Evolutionary conservation across 2,888 invertebrate genomes (phyloP).

Genomic region (Caenorhabditis sp.): DNA sequence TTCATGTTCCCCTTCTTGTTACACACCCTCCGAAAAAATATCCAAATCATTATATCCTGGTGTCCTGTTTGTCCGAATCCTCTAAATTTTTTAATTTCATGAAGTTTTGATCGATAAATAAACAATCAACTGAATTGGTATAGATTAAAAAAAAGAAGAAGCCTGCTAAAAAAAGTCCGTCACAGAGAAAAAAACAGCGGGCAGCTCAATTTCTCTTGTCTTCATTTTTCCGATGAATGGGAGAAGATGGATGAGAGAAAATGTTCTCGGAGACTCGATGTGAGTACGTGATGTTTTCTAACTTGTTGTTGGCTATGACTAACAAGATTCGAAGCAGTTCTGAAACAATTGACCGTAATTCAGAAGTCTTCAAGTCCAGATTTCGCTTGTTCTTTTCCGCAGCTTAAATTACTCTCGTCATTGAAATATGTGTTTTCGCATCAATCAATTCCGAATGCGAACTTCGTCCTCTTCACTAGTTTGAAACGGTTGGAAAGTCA

Average conservation of each 20-base stretch:
- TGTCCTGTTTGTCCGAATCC: neutral
- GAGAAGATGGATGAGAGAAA: constrained; percentile 53
- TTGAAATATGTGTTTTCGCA: neutral
- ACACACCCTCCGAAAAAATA: neutral
- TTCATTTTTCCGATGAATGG: constrained; percentile 20
- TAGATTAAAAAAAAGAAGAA: too few species aligned
- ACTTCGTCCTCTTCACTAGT: neutral
- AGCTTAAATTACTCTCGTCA: neutral
- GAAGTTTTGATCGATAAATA: too few species aligned
- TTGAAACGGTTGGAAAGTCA: constrained; percentile 20
- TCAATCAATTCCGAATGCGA: neutral
- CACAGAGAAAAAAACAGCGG: constrained; percentile 11
- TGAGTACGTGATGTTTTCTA: constrained; percentile 53
- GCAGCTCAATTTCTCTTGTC: constrained; percentile 39
- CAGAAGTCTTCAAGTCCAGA: too few species aligned
- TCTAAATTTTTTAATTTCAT: too few species aligned
- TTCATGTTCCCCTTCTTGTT: neutral
- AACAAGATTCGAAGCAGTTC: neutral
- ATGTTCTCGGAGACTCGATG: constrained; percentile 25
- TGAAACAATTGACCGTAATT: neutral
- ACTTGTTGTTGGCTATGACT: constrained; percentile 18
- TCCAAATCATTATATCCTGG: constrained; percentile 1
- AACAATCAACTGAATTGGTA: too few species aligned
- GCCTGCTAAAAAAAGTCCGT: constrained; percentile 19
- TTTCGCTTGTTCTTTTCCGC: too few species aligned